Evolutionary conservation across 2,888 invertebrate genomes (phyloP).

Genomic region (Hypena proboscidalis): DNA sequence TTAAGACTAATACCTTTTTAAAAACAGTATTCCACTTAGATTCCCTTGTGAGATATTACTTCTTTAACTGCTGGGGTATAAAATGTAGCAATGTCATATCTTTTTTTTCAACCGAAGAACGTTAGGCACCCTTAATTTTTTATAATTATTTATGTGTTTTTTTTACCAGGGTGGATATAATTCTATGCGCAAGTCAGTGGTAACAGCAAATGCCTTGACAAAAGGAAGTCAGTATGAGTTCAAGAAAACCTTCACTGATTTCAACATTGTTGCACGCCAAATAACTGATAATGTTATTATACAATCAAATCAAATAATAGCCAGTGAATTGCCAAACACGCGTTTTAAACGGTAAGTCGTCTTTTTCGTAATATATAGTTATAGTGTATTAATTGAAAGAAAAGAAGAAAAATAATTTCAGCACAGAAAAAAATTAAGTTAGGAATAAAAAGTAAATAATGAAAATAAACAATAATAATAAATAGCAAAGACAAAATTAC

Average conservation of each 20-base stretch:
- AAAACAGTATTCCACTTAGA: too few relatives aligned
- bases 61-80: too few relatives aligned
- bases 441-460: too few relatives aligned
- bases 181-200: conserved; percentile 88
- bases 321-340: conserved; percentile 80
- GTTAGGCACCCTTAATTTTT: too few relatives aligned
- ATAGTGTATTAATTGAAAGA: not conserved
- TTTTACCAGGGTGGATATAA: conserved; percentile 87
- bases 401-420: too few relatives aligned
- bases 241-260: conserved; percentile 91
- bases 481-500: too few relatives aligned
- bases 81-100: too few relatives aligned
- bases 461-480: too few relatives aligned
- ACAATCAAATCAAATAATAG: conserved; percentile 78
- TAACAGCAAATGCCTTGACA: conserved; percentile 90
- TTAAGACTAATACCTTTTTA: too few relatives aligned
- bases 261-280: conserved; percentile 87
- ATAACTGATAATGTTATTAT: conserved; percentile 87
- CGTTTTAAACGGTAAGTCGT: conserved; percentile 63
- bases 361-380: not conserved
- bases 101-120: too few relatives aligned
- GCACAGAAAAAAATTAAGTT: too few relatives aligned
- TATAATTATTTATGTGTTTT: not conserved
- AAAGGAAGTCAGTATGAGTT: conserved; percentile 89
- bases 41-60: too few relatives aligned